Percentiles rank a stretch among this genome's conserved stretches.
phyloP scores from a whole-genome alignment of 2,797 vertebrate genomes.

The Falco naumanni region DNA sequence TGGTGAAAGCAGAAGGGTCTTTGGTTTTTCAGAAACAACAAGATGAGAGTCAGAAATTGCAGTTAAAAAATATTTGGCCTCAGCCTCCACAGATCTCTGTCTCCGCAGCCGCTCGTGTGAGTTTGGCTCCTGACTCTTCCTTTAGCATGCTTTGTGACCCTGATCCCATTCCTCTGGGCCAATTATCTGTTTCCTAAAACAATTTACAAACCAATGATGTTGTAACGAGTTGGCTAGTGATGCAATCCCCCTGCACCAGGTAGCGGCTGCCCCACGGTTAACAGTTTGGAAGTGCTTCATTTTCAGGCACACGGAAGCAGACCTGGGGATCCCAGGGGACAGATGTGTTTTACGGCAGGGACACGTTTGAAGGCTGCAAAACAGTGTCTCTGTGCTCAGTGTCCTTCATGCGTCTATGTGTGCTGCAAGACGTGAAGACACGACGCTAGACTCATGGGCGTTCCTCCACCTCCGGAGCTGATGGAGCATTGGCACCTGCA shows the following conservation, averaged over 20 bases:
- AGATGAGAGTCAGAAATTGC: not conserved
- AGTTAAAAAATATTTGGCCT: not conserved
- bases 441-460: rapidly evolving
- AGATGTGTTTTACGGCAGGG: not conserved
- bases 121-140: not conserved
- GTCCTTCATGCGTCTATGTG: not conserved
- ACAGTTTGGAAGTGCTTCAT: not conserved
- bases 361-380: not conserved
- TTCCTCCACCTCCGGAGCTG: not conserved
- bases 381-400: rapidly evolving
- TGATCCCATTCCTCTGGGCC: not conserved
- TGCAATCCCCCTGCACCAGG: rapidly evolving
- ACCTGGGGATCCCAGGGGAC: too few species aligned
- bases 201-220: rapidly evolving
- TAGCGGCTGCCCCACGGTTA: not conserved
- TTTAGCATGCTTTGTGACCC: not conserved
- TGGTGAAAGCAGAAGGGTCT: not conserved
- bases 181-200: not conserved
- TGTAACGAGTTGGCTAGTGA: not conserved
- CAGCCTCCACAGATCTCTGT: not conserved
- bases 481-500: not conserved
- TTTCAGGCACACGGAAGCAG: not conserved
- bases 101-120: rapidly evolving
- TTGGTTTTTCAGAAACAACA: not conserved
- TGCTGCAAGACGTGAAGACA: not conserved